phyloP scores from a whole-genome alignment of 64 coral and sea anemone genomes.

The Anthopleura sola region DNA sequence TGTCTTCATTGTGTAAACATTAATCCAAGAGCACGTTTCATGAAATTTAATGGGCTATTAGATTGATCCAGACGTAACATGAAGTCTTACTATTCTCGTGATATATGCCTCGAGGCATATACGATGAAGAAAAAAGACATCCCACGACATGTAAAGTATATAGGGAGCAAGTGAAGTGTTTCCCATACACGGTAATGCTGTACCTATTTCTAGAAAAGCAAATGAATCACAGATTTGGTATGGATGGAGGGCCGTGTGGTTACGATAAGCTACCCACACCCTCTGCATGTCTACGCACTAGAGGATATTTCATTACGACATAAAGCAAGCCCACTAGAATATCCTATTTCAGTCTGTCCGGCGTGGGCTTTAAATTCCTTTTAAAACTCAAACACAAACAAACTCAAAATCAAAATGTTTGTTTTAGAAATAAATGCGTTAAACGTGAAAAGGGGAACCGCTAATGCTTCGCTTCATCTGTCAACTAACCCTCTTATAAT shows the following conservation, averaged over 20 bases:
- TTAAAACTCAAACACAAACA: slow-evolving; percentile 1
- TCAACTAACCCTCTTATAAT: neutral
- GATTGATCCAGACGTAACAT: too few species aligned
- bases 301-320: neutral
- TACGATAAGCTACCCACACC: neutral
- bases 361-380: slow-evolving; percentile 4
- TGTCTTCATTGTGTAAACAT: neutral
- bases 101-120: too few species aligned
- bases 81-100: too few species aligned
- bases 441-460: neutral
- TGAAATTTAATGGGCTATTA: neutral
- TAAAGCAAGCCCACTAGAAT: neutral
- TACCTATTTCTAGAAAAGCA: neutral
- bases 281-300: neutral
- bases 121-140: too few species aligned
- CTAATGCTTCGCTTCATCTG: neutral
- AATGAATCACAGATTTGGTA: neutral
- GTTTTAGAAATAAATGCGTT: neutral
- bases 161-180: neutral
- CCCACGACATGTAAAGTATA: neutral
- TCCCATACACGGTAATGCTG: neutral
- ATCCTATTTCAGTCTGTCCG: neutral
- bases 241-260: neutral
- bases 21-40: neutral
- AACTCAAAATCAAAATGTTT: neutral